Evolutionary conservation across 2,888 invertebrate genomes (phyloP).

Genomic region (Tethea ocularis): DNA sequence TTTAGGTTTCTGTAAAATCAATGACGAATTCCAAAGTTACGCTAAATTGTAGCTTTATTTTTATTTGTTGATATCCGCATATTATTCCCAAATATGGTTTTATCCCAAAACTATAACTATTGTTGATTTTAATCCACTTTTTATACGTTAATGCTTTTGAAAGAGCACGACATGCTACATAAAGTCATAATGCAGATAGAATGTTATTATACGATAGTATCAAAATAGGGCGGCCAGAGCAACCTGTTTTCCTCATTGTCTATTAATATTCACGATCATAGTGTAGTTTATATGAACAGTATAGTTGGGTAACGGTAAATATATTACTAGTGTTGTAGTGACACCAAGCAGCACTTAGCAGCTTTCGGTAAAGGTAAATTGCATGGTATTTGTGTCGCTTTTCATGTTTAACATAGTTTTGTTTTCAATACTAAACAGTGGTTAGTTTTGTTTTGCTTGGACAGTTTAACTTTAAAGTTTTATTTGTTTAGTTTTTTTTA

Average conservation of each 20-base stretch:
- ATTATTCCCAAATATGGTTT: not conserved
- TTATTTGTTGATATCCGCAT: not conserved
- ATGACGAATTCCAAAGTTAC: not conserved
- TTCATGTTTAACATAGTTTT: slow-evolving; percentile 47
- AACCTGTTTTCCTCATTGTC: slow-evolving; percentile 36
- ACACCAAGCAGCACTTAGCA: slow-evolving; percentile 63
- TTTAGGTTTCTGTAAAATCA: not conserved
- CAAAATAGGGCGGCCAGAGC: slow-evolving; percentile 48
- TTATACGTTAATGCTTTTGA: no score
- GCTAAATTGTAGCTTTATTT: not conserved
- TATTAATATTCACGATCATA: slow-evolving; percentile 53
- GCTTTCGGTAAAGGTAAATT: slow-evolving; percentile 79
- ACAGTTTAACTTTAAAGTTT: slow-evolving; percentile 18
- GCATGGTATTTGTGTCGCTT: slow-evolving; percentile 74
- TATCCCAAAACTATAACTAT: no score
- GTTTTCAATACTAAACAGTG: slow-evolving; percentile 26
- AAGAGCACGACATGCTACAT: not conserved
- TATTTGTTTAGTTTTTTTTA: slow-evolving; percentile 17
- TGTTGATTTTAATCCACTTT: no score
- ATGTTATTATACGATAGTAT: slow-evolving; percentile 3
- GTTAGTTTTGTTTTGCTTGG: slow-evolving; percentile 24
- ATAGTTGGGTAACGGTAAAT: slow-evolving; percentile 54
- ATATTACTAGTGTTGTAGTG: slow-evolving; percentile 58
- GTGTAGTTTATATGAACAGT: slow-evolving; percentile 32
- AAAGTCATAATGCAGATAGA: not conserved